Percentiles rank a stretch among this genome's conserved stretches.
These are phyloP conservation scores for Carassius auratus DNA, from an alignment of 2,113 vertebrate species.

Conservation along the genomic window DNA sequence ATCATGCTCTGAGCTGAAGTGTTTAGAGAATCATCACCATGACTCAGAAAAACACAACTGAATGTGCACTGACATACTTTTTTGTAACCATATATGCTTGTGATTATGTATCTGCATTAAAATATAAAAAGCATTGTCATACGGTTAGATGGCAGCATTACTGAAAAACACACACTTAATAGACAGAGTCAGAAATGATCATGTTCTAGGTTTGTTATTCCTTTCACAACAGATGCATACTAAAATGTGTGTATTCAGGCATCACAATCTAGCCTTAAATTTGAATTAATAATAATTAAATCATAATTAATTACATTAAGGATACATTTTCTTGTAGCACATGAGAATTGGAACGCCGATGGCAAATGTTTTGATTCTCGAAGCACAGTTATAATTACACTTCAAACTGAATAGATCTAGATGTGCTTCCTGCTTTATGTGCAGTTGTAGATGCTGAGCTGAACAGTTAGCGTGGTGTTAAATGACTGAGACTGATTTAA, in stretches of 20 bases:
- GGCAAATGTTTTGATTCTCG: background rate
- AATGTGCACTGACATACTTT: conserved; percentile 57
- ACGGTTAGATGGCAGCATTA: conserved; percentile 12
- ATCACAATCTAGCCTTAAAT: background rate
- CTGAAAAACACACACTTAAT: conserved; percentile 19
- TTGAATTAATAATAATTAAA: background rate
- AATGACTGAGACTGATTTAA: background rate
- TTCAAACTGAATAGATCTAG: background rate
- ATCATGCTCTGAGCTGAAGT: conserved; percentile 42
- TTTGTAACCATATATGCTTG: conserved; percentile 39
- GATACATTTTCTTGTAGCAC: background rate
- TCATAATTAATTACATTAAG: background rate
- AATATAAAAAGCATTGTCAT: conserved; percentile 46
- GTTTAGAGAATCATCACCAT: conserved; percentile 47
- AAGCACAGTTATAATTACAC: background rate
- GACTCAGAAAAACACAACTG: conserved; percentile 23
- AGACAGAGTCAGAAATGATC: background rate
- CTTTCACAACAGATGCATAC: too few relatives aligned
- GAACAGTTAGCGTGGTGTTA: background rate
- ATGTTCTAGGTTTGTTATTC: background rate
- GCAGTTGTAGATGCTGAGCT: background rate
- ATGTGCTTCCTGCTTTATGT: background rate
- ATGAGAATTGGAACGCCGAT: background rate
- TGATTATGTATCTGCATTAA: conserved; percentile 26
- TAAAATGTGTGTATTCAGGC: background rate